phyloP scores from a whole-genome alignment of 2,797 vertebrate species.

The Sparus aurata region DNA sequence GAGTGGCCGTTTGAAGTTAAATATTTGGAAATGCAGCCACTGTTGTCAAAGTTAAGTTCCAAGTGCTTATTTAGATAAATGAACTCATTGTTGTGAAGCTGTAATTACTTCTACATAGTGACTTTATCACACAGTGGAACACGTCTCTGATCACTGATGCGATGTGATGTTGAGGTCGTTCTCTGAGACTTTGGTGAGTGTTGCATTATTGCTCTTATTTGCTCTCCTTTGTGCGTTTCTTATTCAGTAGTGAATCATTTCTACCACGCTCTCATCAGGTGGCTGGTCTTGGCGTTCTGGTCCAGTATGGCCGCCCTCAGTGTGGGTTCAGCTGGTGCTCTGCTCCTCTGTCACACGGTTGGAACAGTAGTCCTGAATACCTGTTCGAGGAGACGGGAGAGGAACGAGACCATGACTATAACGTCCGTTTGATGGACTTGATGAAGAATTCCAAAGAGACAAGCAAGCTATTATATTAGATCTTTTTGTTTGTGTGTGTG shows the following conservation, averaged over 20 bases:
- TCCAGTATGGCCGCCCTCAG: not conserved
- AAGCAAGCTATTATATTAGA: not conserved
- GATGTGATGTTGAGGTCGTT: not conserved
- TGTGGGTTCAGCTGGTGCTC: constrained; percentile 50
- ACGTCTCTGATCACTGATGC: not conserved
- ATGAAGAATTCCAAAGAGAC: not conserved
- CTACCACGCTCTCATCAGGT: not conserved
- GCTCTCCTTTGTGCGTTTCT: not conserved
- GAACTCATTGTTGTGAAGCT: not conserved
- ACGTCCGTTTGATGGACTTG: not conserved
- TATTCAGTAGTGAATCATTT: not conserved
- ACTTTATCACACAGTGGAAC: not conserved
- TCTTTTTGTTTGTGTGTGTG: not conserved
- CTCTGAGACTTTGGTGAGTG: not conserved
- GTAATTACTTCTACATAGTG: not conserved
- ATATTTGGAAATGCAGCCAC: not conserved
- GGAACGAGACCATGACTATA: not conserved
- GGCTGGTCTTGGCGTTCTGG: not conserved
- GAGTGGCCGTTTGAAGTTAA: not conserved
- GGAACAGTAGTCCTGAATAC: constrained; percentile 81
- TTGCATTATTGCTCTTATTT: not conserved
- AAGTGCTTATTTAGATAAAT: not conserved
- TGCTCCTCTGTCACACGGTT: constrained; percentile 60
- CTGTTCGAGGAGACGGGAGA: constrained; percentile 59
- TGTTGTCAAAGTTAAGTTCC: not conserved